Evolutionary conservation across 37 sponge, comb jelly and placozoan species (phyloP).

Genomic region (Agelas oroides): DNA sequence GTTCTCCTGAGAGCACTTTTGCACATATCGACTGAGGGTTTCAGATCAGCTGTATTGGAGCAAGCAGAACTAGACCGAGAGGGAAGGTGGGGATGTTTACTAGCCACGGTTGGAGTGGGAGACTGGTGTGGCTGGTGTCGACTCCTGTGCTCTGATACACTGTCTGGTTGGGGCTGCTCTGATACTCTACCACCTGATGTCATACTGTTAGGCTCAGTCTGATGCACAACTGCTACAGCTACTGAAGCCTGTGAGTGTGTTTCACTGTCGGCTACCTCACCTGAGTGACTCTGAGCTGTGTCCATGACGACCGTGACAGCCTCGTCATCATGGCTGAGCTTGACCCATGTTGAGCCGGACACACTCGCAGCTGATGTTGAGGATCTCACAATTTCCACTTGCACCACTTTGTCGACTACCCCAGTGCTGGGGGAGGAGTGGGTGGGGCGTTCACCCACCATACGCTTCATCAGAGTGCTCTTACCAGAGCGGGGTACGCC

Average conservation of each 20-base stretch:
- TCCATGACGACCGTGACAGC: not conserved
- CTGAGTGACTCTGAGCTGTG: not conserved
- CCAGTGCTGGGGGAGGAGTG: not conserved
- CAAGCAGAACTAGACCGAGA: too few relatives aligned
- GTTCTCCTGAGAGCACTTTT: too few relatives aligned
- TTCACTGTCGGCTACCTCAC: not conserved
- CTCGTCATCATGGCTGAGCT: not conserved
- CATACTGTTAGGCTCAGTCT: not conserved
- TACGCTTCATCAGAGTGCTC: constrained; percentile 2
- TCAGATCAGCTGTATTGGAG: too few relatives aligned
- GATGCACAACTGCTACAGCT: too few relatives aligned
- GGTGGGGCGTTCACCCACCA: not conserved
- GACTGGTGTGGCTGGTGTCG: not conserved
- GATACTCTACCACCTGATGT: not conserved
- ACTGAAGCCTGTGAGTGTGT: too few relatives aligned
- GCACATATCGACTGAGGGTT: too few relatives aligned
- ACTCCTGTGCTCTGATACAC: not conserved
- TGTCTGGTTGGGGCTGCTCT: too few relatives aligned
- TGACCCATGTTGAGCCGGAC: not conserved
- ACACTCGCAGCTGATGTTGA: not conserved
- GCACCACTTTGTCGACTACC: not conserved
- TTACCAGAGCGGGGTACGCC: not conserved
- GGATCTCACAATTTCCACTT: not conserved
- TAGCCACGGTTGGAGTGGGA: too few relatives aligned
- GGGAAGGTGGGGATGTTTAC: too few relatives aligned